Percentiles rank a stretch among this genome's conserved stretches.
Conservation (phyloP, 2,113 vertebrate genomes). For the Misgurnus mizolepis region DNA sequence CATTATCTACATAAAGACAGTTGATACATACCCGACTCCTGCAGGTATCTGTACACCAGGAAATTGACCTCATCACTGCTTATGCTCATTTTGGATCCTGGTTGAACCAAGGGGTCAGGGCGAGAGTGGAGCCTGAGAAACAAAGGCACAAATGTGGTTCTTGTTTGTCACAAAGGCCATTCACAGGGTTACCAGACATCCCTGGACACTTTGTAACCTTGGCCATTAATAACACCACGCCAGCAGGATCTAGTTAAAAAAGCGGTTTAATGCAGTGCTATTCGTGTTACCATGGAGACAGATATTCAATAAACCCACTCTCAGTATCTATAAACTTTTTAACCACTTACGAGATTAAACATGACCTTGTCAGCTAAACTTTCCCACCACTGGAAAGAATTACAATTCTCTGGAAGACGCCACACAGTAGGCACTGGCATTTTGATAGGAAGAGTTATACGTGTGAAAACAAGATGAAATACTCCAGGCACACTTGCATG, state of each 20-base stretch:
- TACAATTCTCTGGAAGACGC: constrained; percentile 43
- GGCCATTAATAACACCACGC: neutral
- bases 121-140: constrained; percentile 57
- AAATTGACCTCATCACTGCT: constrained; percentile 99
- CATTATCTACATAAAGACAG: too few species aligned
- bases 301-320: neutral
- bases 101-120: constrained; percentile 98
- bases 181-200: neutral
- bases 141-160: neutral
- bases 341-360: neutral
- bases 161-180: too few species aligned
- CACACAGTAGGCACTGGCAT: constrained; percentile 12
- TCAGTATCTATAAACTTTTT: neutral
- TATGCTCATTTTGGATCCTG: constrained; percentile 99
- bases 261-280: neutral
- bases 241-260: neutral
- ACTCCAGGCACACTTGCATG: neutral
- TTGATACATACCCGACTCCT: constrained; percentile 87
- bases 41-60: constrained; percentile 99
- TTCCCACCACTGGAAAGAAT: constrained; percentile 69
- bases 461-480: constrained; percentile 14
- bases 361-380: neutral
- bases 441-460: constrained; percentile 23
- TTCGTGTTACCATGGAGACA: neutral
- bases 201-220: neutral